These are phyloP conservation scores for Ficedula albicollis DNA, from an alignment of 2,797 vertebrate species.

Conservation along the genomic window DNA sequence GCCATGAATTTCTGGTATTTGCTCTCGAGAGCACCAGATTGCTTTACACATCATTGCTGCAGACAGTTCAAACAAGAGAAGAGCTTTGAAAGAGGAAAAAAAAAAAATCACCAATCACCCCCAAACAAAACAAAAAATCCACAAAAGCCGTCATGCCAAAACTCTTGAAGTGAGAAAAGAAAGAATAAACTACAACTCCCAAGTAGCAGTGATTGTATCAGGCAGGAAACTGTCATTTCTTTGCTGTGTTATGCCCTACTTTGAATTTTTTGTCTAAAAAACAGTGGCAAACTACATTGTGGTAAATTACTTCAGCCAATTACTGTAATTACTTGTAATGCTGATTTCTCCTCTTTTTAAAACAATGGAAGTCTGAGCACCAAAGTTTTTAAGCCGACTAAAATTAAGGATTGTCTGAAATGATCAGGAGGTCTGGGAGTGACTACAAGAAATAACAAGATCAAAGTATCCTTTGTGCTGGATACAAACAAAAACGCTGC, in stretches of 20 bases:
- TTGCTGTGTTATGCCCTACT: neutral
- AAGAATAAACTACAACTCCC: neutral
- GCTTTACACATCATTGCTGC: neutral
- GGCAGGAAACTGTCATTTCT: neutral
- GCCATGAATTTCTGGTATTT: neutral
- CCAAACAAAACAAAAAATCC: neutral
- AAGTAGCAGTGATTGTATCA: neutral
- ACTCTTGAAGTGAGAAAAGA: neutral
- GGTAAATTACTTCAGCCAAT: neutral
- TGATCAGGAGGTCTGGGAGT: neutral
- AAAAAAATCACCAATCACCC: neutral
- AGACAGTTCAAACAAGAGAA: neutral
- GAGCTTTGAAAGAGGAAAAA: neutral
- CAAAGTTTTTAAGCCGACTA: neutral
- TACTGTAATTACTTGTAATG: neutral
- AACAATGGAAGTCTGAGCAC: neutral
- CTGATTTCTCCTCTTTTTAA: neutral
- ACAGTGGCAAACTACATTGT: neutral
- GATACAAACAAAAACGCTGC: neutral
- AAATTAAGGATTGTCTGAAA: constrained; percentile 16
- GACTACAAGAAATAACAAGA: neutral
- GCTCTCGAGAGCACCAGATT: neutral
- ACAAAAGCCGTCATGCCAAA: neutral
- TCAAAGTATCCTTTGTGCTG: neutral
- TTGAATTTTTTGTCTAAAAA: neutral